Percentiles rank a stretch among this genome's conserved stretches.
Conservation (phyloP, 2,797 vertebrate genomes). For the Cheirogaleus major region DNA sequence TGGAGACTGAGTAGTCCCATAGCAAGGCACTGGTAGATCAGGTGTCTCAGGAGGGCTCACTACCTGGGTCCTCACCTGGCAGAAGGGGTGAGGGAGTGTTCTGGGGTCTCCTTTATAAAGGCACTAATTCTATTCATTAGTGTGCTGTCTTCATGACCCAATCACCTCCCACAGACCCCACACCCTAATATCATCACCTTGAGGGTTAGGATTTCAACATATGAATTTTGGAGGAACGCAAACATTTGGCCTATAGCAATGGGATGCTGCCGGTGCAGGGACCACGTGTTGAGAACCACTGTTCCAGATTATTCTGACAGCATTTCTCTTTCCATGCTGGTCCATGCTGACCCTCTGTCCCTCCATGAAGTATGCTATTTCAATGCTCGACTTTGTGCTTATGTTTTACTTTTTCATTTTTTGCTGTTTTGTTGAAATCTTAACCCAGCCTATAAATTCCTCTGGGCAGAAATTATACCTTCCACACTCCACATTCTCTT, state of each 20-base stretch:
- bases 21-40: not conserved
- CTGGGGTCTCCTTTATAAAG: not conserved
- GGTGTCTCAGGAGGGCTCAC: not conserved
- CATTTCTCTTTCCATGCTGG: not conserved
- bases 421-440: constrained; percentile 37
- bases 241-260: not conserved
- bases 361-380: not conserved
- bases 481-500: constrained; percentile 19
- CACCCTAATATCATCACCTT: not conserved
- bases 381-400: not conserved
- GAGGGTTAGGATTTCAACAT: not conserved
- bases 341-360: not conserved
- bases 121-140: not conserved
- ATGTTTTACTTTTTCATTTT: not conserved
- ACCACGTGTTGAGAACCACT: not conserved
- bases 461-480: constrained; percentile 72
- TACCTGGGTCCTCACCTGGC: too few relatives aligned
- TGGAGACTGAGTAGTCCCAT: not conserved
- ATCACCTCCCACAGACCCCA: not conserved
- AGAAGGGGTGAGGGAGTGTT: not conserved
- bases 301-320: not conserved
- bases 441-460: constrained; percentile 59
- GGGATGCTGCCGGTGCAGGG: not conserved
- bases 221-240: not conserved
- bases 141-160: not conserved